Evolutionary conservation across 2,888 invertebrate genomes (phyloP).

Genomic region (Chorisops tibialis): DNA sequence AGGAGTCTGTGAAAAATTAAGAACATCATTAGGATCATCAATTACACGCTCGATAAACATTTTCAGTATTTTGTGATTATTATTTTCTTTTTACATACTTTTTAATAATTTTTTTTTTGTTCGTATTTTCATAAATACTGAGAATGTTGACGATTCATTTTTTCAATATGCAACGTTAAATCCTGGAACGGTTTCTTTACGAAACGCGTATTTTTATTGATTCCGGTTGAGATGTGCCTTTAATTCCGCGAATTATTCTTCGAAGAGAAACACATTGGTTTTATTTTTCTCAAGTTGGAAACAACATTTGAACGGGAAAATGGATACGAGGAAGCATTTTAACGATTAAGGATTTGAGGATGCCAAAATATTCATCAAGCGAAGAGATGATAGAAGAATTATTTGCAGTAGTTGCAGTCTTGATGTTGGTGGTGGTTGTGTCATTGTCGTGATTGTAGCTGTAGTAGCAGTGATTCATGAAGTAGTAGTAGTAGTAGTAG

Average conservation of each 20-base stretch:
- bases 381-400: slow-evolving; percentile 20
- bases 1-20: slow-evolving; percentile 24
- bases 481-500: slow-evolving; percentile 29
- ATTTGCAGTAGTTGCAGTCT: slow-evolving; percentile 23
- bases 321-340: slow-evolving; percentile 6
- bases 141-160: slow-evolving; percentile 8
- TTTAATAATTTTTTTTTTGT: background rate
- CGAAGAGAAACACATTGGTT: no score
- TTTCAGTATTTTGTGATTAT: slow-evolving; percentile 8
- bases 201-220: no score
- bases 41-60: background rate
- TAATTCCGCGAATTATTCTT: no score
- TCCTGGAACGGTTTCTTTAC: no score
- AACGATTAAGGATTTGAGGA: slow-evolving; percentile 1
- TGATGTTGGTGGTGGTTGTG: slow-evolving; percentile 31
- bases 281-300: slow-evolving; percentile 6
- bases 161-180: background rate
- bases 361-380: slow-evolving; percentile 14
- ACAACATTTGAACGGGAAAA: slow-evolving; percentile 3
- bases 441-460: slow-evolving; percentile 25
- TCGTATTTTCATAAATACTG: slow-evolving; percentile 9
- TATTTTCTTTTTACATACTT: slow-evolving; percentile 10
- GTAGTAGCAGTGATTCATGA: slow-evolving; percentile 28
- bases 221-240: no score
- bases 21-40: slow-evolving; percentile 12